Conservation (phyloP, 2,888 invertebrate species). For the Temnothorax ravouxi region DNA sequence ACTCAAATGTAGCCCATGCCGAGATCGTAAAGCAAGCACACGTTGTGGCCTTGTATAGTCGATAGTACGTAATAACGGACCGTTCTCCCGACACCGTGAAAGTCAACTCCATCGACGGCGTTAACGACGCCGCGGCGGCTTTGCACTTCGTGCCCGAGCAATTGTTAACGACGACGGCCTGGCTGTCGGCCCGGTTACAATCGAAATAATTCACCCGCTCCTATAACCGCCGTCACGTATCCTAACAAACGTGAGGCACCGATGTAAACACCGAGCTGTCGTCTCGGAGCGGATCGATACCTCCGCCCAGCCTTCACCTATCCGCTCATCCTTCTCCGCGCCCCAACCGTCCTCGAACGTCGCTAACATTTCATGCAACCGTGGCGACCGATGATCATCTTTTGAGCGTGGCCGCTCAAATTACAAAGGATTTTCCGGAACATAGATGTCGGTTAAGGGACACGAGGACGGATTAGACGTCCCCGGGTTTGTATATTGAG, state of each 20-base stretch:
- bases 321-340: slow-evolving; percentile 15
- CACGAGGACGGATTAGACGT: slow-evolving; percentile 38
- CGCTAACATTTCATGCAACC: slow-evolving; percentile 46
- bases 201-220: slow-evolving; percentile 52
- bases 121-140: slow-evolving; percentile 43
- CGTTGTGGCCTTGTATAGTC: not conserved
- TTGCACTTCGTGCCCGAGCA: slow-evolving; percentile 43
- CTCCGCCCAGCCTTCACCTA: slow-evolving; percentile 14
- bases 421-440: slow-evolving; percentile 55
- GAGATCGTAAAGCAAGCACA: slow-evolving; percentile 26
- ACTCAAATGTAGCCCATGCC: not conserved
- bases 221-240: slow-evolving; percentile 48
- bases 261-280: slow-evolving; percentile 51
- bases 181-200: slow-evolving; percentile 20
- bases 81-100: slow-evolving; percentile 14
- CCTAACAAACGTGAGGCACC: slow-evolving; percentile 48
- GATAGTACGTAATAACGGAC: slow-evolving; percentile 36
- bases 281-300: slow-evolving; percentile 49
- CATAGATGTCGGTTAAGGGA: slow-evolving; percentile 50
- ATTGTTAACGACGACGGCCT: slow-evolving; percentile 41
- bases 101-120: slow-evolving; percentile 22
- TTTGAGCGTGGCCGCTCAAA: slow-evolving; percentile 43
- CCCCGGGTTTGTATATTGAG: slow-evolving; percentile 30
- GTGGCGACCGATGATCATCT: slow-evolving; percentile 48
- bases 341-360: slow-evolving; percentile 21